A percentile compares a stretch with the other conserved stretches of the same genome.
Evolutionary conservation across 1,140 invertebrate species (phyloP).

Genomic region (Drosophila miranda): DNA sequence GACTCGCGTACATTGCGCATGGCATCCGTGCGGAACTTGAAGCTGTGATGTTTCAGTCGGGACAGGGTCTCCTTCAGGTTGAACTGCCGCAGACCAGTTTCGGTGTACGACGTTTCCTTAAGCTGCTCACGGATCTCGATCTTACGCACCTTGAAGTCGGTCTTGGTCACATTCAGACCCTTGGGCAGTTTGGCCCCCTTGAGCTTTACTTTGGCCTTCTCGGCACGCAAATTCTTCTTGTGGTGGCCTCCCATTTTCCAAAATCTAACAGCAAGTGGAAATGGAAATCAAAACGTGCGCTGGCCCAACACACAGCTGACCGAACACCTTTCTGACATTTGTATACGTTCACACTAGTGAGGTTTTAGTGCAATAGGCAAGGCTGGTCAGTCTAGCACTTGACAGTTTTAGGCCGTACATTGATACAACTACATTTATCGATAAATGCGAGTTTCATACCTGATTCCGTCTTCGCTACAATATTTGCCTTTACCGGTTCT

Average conservation of each 20-base stretch:
- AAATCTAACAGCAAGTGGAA: not conserved
- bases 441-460: slow-evolving; percentile 40
- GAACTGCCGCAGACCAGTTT: slow-evolving; percentile 86
- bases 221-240: slow-evolving; percentile 88
- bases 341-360: too few species aligned
- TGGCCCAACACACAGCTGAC: too few species aligned
- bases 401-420: too few species aligned
- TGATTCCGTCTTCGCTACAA: slow-evolving; percentile 42
- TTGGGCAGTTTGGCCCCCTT: slow-evolving; percentile 89
- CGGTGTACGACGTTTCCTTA: slow-evolving; percentile 84
- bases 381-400: too few species aligned
- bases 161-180: slow-evolving; percentile 92
- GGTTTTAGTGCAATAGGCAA: too few species aligned
- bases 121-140: slow-evolving; percentile 91
- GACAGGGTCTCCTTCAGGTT: slow-evolving; percentile 90
- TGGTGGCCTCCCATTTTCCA: slow-evolving; percentile 83
- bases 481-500: slow-evolving; percentile 54
- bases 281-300: too few species aligned
- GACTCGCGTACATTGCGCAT: slow-evolving; percentile 89
- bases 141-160: slow-evolving; percentile 93
- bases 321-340: too few species aligned
- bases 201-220: slow-evolving; percentile 90
- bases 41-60: slow-evolving; percentile 90
- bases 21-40: slow-evolving; percentile 87
- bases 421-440: slow-evolving; percentile 5